Evolutionary conservation across 2,113 vertebrate species (phyloP).

Genomic region (Columba janthina): DNA sequence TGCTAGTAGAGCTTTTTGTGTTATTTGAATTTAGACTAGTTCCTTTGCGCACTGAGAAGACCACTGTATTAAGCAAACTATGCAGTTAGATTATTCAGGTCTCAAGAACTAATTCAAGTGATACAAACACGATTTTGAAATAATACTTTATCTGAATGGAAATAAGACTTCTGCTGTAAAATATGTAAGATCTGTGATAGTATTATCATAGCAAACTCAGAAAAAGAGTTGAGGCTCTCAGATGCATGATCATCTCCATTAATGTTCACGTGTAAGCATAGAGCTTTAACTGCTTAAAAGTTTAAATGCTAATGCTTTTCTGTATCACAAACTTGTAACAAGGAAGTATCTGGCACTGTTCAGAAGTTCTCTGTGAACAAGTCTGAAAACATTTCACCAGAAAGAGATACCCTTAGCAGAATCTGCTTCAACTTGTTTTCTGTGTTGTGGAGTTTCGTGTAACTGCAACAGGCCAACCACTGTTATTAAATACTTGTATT

Average conservation of each 20-base stretch:
- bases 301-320: background rate
- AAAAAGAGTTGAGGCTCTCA: background rate
- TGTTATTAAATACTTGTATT: background rate
- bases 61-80: background rate
- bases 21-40: background rate
- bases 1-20: background rate
- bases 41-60: background rate
- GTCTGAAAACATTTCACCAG: background rate
- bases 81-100: background rate
- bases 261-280: background rate
- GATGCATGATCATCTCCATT: background rate
- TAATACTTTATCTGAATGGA: background rate
- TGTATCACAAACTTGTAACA: background rate
- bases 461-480: background rate
- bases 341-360: background rate
- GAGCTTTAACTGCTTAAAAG: background rate
- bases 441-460: background rate
- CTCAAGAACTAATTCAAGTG: background rate
- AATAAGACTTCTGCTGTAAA: background rate
- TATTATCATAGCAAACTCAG: background rate
- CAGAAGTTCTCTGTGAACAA: background rate
- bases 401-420: slow-evolving; percentile 3
- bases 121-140: background rate
- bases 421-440: slow-evolving; percentile 1
- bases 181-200: background rate